A percentile compares a stretch with the other conserved stretches of the same genome.
Conservation (phyloP, 2,888 invertebrate genomes). For the Asteroscopus sphinx region DNA sequence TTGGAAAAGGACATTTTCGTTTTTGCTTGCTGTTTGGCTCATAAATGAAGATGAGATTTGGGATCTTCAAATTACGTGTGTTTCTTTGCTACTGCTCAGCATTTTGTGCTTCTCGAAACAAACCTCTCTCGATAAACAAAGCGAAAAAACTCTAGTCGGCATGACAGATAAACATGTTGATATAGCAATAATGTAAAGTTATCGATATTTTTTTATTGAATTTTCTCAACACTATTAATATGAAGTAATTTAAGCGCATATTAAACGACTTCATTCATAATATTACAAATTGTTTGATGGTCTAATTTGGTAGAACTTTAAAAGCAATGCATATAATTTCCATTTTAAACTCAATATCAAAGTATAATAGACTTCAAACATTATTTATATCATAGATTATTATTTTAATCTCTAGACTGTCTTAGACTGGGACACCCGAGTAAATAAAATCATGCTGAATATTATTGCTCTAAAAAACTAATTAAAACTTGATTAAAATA, state of each 20-base stretch:
- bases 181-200: background rate
- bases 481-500: conserved; percentile 1
- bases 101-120: conserved; percentile 9
- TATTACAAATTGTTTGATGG: conserved; percentile 18
- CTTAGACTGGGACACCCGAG: conserved; percentile 1
- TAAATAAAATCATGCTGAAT: background rate
- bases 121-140: background rate
- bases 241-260: conserved; percentile 15
- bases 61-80: conserved; percentile 41
- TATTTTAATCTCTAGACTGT: conserved; percentile 7
- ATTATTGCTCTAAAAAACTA: background rate
- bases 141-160: background rate
- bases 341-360: conserved; percentile 8
- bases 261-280: conserved; percentile 13
- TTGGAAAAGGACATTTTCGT: conserved; percentile 51
- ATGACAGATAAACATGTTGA: no score
- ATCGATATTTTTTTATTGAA: conserved; percentile 10
- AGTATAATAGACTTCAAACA: conserved; percentile 11
- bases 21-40: conserved; percentile 36
- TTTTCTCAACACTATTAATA: conserved; percentile 14
- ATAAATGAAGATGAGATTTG: conserved; percentile 45
- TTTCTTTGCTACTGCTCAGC: conserved; percentile 7
- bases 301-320: conserved; percentile 15
- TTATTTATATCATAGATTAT: conserved; percentile 9
- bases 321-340: conserved; percentile 15